phyloP scores from a whole-genome alignment of 2,888 invertebrate species.

The Eilema depressum region DNA sequence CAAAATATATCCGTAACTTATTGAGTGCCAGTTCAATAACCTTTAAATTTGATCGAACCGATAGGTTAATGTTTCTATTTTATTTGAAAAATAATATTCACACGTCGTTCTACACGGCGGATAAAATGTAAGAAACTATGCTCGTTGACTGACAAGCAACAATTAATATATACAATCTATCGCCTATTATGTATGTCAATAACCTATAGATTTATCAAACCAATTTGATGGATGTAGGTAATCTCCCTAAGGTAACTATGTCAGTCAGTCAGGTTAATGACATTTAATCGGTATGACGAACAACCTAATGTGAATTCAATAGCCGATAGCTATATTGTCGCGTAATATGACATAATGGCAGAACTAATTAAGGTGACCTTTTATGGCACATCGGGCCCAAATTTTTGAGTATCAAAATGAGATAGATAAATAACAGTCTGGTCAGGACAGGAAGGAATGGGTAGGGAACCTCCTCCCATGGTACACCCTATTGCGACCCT shows the following conservation, averaged over 20 bases:
- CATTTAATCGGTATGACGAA: neutral
- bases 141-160: neutral
- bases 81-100: neutral
- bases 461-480: no score
- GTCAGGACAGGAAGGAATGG: no score
- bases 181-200: neutral
- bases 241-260: neutral
- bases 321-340: neutral
- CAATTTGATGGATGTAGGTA: neutral
- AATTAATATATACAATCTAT: neutral
- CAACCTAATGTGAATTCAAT: neutral
- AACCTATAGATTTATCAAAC: neutral
- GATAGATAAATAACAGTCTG: no score
- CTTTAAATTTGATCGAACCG: neutral
- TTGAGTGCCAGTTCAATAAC: neutral
- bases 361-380: no score
- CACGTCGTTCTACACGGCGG: neutral
- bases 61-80: neutral
- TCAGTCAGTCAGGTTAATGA: neutral
- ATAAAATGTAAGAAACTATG: neutral
- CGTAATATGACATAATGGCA: neutral
- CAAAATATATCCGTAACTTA: neutral
- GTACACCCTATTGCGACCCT: no score
- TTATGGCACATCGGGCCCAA: no score
- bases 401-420: no score